Evolutionary conservation across 2,797 vertebrate species (phyloP), one percentile per base, ranked within the genome.

Genomic region (Loriculus beryllinus): DNA sequence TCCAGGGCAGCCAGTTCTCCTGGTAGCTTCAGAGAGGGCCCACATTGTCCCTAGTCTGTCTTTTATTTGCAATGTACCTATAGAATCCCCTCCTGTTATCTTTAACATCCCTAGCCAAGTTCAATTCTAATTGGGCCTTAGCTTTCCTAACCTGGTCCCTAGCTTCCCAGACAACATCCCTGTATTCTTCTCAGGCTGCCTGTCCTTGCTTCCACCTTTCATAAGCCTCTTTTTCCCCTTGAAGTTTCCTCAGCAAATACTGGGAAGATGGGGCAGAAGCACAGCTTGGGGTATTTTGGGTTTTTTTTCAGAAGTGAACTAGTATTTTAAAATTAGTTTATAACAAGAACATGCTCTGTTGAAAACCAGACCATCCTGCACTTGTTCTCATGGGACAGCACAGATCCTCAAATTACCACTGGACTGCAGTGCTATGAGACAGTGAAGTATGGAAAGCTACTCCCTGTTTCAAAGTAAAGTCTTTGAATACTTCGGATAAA

Each of bases 211-310:
- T 52, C 29, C 29, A 52, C 51, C 51, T 52, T 52, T 52, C 29
- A 20, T 52, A 52, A 52, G 29, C 51, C 19, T 31, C 51, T 31
- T 52, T 52, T 19, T 52, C 31, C 49, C 26, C 29, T 31, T 31
- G 51, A 52, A 20, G 12, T 9, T 52, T 52, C 51, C 51, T 52
- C 29, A 52, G 29, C 18, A 52, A 20, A 35, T 23, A 82, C 16
- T 16, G 8, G 21, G 14, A 42, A 54, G 40, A 10, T 9, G 12
- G 5, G 8, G 10, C 5, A 2, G 8, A 65, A 93, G 19, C 18
- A 63, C n/a, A 87, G 37, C 14, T 49, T 64, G 3, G 3, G 4
- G 9, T 18, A 10, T 33, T 77, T 29, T 1, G 2, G 3, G 0
- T 0, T 4, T 33, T 68, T 70, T 77, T 76, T 25, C 52, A 57